A percentile compares a stretch with the other conserved stretches of the same genome.
These are phyloP conservation scores for Cladorhizidae sp. DNA, from an alignment of 37 sponge, comb jelly and placozoan genomes.

Conservation along the genomic window DNA sequence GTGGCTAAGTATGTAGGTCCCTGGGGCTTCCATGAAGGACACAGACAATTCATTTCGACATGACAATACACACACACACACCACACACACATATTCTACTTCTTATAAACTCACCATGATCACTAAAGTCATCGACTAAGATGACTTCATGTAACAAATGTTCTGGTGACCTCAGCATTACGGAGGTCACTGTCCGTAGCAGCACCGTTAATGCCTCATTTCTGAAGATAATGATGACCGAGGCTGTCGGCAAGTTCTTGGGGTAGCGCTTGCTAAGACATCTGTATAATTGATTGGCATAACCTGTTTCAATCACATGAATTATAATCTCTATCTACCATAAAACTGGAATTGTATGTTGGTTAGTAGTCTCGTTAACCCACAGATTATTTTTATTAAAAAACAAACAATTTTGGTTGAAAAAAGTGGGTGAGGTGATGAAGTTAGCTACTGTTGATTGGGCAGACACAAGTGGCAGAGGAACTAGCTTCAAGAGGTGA, in stretches of 20 bases:
- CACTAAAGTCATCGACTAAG: slow-evolving; percentile 74
- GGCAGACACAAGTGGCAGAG: too few relatives aligned
- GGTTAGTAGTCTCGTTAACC: too few relatives aligned
- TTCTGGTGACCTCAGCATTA: slow-evolving; percentile 57
- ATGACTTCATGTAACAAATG: slow-evolving; percentile 66
- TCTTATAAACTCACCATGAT: slow-evolving; percentile 37
- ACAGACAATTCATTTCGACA: neutral
- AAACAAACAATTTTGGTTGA: too few relatives aligned
- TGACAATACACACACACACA: neutral
- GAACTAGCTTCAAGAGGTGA: too few relatives aligned
- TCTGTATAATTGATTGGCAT: too few relatives aligned
- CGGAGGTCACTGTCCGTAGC: slow-evolving; percentile 69
- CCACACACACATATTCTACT: neutral
- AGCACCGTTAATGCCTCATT: slow-evolving; percentile 63
- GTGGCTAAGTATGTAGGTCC: neutral
- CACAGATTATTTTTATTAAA: too few relatives aligned
- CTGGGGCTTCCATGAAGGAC: neutral
- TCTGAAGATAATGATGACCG: slow-evolving; percentile 52
- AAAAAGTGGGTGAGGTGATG: too few relatives aligned
- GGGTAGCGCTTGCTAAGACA: slow-evolving; percentile 1
- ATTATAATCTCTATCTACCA: too few relatives aligned
- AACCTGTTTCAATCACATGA: too few relatives aligned
- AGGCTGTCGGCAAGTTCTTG: slow-evolving; percentile 27
- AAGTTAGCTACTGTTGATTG: too few relatives aligned
- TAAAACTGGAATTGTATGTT: too few relatives aligned